phyloP scores from a whole-genome alignment of 1,140 invertebrate species.

The Drosophila bipectinata region DNA sequence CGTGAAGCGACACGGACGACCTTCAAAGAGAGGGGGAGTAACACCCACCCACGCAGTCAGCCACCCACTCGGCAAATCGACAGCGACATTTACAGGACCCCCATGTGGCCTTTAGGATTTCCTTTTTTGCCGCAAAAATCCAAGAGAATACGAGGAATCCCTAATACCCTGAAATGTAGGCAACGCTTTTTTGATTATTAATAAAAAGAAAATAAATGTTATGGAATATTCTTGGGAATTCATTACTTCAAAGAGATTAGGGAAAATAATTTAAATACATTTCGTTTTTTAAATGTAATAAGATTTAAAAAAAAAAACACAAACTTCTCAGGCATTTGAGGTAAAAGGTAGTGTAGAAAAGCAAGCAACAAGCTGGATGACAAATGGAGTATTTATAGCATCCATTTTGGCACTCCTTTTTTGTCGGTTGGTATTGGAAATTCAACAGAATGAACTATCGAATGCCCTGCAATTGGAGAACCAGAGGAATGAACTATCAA shows the following conservation, averaged over 20 bases:
- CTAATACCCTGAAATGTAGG: slow-evolving; percentile 4
- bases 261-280: background rate
- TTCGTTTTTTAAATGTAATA: background rate
- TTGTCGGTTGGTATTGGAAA: too few relatives aligned
- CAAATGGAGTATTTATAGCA: slow-evolving; percentile 5
- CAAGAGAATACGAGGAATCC: background rate
- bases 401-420: background rate
- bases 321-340: too few relatives aligned
- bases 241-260: background rate
- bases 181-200: background rate
- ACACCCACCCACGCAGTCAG: too few relatives aligned
- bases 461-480: background rate
- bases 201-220: background rate
- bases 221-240: background rate
- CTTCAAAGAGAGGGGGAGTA: background rate
- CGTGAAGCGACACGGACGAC: slow-evolving; percentile 16
- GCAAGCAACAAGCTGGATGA: slow-evolving; percentile 5
- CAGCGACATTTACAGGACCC: slow-evolving; percentile 43
- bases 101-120: slow-evolving; percentile 13
- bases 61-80: slow-evolving; percentile 21
- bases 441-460: too few relatives aligned
- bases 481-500: background rate
- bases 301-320: too few relatives aligned
- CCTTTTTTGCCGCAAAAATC: background rate
- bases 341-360: background rate